Conservation (phyloP, 92 coral and sea anemone species). For the Epizoanthus scotinus region DNA sequence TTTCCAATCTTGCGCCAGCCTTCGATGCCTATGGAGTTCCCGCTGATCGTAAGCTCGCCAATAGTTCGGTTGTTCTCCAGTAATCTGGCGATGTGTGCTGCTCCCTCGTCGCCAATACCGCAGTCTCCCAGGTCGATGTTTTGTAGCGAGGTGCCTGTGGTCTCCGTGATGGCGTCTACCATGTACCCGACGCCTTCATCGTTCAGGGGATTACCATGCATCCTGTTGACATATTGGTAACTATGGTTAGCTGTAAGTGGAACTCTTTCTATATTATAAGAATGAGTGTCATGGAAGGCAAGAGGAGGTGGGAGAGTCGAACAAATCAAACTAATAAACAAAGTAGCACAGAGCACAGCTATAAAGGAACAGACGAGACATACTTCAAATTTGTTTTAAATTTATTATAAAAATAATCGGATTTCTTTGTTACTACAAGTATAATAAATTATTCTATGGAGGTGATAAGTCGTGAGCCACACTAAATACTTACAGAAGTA, state of each 20-base stretch:
- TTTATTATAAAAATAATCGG: no score
- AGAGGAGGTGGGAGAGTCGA: no score
- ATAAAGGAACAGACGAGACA: no score
- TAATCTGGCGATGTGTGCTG: slow-evolving; percentile 77
- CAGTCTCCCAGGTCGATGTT: slow-evolving; percentile 96
- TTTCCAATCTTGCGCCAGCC: slow-evolving; percentile 83
- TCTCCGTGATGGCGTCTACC: slow-evolving; percentile 79
- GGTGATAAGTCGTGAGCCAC: neutral
- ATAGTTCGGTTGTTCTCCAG: slow-evolving; percentile 72
- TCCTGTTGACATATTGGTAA: slow-evolving; percentile 48
- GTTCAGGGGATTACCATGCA: slow-evolving; percentile 91
- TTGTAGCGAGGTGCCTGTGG: slow-evolving; percentile 62
- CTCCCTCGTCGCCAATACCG: slow-evolving; percentile 80
- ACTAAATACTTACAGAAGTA: slow-evolving; percentile 82
- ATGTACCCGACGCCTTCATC: slow-evolving; percentile 82
- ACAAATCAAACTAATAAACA: no score
- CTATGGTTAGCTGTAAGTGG: neutral
- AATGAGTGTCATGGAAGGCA: no score
- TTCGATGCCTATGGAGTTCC: slow-evolving; percentile 67
- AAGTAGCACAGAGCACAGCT: no score
- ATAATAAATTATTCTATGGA: neutral
- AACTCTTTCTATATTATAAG: neutral
- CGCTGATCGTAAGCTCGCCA: slow-evolving; percentile 77
- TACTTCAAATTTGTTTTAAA: no score
- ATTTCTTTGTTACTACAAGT: neutral